Evolutionary conservation across 1,140 invertebrate genomes (phyloP).

Genomic region (Panulirus ornatus): DNA sequence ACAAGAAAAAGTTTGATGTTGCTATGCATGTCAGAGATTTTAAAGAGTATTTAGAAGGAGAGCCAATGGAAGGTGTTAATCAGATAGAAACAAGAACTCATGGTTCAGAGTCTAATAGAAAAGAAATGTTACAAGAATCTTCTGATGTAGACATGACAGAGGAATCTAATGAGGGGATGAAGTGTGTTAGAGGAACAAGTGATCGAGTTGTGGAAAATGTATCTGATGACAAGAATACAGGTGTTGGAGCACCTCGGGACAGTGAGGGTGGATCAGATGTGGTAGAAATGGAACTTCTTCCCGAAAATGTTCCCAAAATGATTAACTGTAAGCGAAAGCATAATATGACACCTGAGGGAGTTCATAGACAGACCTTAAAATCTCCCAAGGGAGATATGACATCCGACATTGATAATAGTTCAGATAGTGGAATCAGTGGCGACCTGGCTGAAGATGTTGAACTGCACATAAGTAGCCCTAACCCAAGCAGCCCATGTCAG

Average conservation of each 20-base stretch:
- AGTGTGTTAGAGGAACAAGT: not conserved
- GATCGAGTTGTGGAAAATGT: slow-evolving; percentile 4
- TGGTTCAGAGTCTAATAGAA: not conserved
- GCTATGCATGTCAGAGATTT: slow-evolving; percentile 11
- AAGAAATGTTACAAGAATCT: not conserved
- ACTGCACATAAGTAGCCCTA: slow-evolving; percentile 42
- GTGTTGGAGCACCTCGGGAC: not conserved
- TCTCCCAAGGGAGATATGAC: slow-evolving; percentile 68
- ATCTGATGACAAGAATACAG: not conserved
- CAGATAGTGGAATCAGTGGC: slow-evolving; percentile 66
- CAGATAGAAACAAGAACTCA: not conserved
- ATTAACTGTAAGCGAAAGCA: slow-evolving; percentile 58
- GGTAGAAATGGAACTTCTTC: slow-evolving; percentile 21
- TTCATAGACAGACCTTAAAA: slow-evolving; percentile 34
- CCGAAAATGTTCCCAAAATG: slow-evolving; percentile 37
- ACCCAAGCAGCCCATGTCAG: slow-evolving; percentile 29
- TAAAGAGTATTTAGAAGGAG: slow-evolving; percentile 22
- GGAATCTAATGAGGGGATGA: not conserved
- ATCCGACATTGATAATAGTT: slow-evolving; percentile 68
- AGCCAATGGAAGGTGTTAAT: slow-evolving; percentile 48
- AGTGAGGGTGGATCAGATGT: not conserved
- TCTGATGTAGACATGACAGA: slow-evolving; percentile 41
- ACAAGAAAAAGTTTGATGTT: slow-evolving; percentile 20
- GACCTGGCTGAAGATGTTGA: slow-evolving; percentile 63
- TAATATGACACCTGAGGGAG: slow-evolving; percentile 44